These are phyloP conservation scores for Tachyglossus aculeatus DNA, from an alignment of 2,797 vertebrate species.

Conservation along the genomic window DNA sequence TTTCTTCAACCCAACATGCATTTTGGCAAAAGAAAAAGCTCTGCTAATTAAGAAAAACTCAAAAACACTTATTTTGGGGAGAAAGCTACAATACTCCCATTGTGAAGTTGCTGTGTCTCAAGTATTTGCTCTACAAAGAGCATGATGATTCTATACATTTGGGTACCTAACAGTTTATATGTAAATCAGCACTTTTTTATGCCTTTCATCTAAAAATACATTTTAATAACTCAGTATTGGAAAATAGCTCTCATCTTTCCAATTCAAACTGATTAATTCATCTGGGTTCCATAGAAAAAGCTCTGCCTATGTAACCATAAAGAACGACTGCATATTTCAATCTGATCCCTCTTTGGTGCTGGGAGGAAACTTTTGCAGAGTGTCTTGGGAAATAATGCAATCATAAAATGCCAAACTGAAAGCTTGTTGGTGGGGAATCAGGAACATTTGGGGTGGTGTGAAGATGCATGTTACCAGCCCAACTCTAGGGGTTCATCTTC, in stretches of 20 bases:
- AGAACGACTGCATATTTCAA: neutral
- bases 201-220: conserved; percentile 11
- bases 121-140: conserved; percentile 10
- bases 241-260: conserved; percentile 2
- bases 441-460: too few relatives aligned
- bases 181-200: conserved; percentile 15
- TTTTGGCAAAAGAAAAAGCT: conserved; percentile 4
- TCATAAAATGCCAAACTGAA: too few relatives aligned
- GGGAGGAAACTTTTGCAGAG: neutral
- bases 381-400: too few relatives aligned
- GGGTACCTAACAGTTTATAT: neutral
- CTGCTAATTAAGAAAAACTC: conserved; percentile 16
- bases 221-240: conserved; percentile 8
- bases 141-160: conserved; percentile 17
- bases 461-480: too few relatives aligned
- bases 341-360: neutral
- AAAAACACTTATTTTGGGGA: conserved; percentile 7
- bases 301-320: neutral
- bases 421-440: too few relatives aligned
- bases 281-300: conserved; percentile 6
- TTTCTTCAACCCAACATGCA: neutral
- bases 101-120: neutral
- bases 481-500: too few relatives aligned
- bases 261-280: conserved; percentile 16
- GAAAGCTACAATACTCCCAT: neutral